Percentiles rank a stretch among this genome's conserved stretches.
Conservation (phyloP, 2,113 vertebrate species). For the Eurystomus gularis region DNA sequence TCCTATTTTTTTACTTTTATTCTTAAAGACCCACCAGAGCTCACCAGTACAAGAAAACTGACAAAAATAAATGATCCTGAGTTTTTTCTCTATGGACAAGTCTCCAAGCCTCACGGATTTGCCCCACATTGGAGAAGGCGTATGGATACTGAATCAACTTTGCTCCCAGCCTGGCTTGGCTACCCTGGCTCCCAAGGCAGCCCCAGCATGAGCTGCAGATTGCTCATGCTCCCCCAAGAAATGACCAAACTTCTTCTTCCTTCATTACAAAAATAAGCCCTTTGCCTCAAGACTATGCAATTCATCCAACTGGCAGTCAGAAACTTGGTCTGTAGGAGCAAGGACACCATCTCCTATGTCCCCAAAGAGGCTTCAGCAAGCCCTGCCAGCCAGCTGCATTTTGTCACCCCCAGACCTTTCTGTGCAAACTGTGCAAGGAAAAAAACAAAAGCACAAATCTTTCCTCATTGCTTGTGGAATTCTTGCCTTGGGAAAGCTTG, state of each 20-base stretch:
- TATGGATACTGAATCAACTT: background rate
- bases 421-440: fast-evolving
- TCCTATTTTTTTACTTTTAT: background rate
- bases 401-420: background rate
- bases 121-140: background rate
- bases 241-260: background rate
- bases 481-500: background rate
- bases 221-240: background rate
- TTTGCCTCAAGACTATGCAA: background rate
- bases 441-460: background rate
- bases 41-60: background rate
- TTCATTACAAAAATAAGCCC: background rate
- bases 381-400: background rate
- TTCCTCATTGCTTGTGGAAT: background rate
- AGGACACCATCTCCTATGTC: background rate
- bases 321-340: background rate
- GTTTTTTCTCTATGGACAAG: background rate
- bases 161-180: background rate
- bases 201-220: background rate
- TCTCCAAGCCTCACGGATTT: background rate
- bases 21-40: background rate
- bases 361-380: background rate
- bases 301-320: background rate
- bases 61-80: background rate
- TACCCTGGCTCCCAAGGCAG: background rate